Percentiles rank a stretch among this genome's conserved stretches.
Evolutionary conservation across 2,113 vertebrate genomes (phyloP).

Genomic region (Limnothrissa miodon): DNA sequence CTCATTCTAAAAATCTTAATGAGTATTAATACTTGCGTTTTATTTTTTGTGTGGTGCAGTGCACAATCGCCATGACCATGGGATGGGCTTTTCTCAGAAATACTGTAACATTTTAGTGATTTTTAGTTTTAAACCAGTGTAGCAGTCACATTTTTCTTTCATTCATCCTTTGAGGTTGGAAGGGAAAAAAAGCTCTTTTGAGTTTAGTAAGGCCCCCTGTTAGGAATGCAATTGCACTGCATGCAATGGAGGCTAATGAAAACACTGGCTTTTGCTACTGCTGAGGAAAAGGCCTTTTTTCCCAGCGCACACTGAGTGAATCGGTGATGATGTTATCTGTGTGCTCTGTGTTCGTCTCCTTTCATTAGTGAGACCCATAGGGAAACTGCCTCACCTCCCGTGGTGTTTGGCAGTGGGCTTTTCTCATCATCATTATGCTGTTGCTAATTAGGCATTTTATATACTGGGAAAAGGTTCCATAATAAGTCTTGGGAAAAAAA

Average conservation of each 20-base stretch:
- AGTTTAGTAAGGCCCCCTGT: not conserved
- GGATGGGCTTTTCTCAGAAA: too few species aligned
- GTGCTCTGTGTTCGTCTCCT: not conserved
- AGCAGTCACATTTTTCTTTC: not conserved
- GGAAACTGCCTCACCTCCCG: not conserved
- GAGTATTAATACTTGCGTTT: too few species aligned
- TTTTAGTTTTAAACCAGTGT: not conserved
- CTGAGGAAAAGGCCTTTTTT: not conserved
- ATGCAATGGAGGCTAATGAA: not conserved
- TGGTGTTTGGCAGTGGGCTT: constrained; percentile 4
- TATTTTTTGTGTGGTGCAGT: too few species aligned
- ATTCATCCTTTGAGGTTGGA: not conserved
- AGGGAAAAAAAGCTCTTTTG: not conserved
- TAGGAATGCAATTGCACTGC: not conserved
- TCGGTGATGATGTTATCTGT: not conserved
- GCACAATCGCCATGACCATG: too few species aligned
- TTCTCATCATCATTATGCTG: constrained; percentile 12
- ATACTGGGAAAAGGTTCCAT: not conserved
- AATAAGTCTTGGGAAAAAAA: not conserved
- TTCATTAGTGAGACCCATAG: not conserved
- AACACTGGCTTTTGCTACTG: not conserved
- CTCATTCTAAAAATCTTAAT: too few species aligned
- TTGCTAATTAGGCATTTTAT: constrained; percentile 3
- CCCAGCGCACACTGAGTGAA: not conserved
- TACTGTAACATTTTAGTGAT: too few species aligned